A percentile compares a stretch with the other conserved stretches of the same genome.
phyloP scores from a whole-genome alignment of 2,797 vertebrate genomes.

The Chromis chromis region DNA sequence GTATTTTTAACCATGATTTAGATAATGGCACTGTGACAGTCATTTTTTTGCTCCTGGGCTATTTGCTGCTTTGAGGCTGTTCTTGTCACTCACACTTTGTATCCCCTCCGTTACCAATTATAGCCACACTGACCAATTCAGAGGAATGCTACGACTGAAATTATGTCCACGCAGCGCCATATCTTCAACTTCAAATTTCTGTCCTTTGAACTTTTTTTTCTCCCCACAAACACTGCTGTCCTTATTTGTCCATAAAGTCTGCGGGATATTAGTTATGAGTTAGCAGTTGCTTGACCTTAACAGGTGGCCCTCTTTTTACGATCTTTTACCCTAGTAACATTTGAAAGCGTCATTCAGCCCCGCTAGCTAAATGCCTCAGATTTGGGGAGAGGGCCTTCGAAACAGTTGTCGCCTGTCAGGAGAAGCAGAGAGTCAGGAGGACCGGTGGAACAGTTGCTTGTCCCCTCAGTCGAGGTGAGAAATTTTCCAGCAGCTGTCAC shows the following conservation, averaged over 20 bases:
- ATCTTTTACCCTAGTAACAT: constrained; percentile 86
- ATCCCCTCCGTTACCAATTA: constrained; percentile 53
- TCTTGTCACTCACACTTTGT: constrained; percentile 73
- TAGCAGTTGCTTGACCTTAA: constrained; percentile 91
- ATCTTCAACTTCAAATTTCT: constrained; percentile 40
- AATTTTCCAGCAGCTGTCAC: constrained; percentile 89
- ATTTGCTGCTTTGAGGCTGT: constrained; percentile 54
- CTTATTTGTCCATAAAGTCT: constrained; percentile 66
- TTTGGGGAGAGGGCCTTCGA: constrained; percentile 85
- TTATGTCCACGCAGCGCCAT: constrained; percentile 8
- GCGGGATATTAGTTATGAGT: constrained; percentile 80
- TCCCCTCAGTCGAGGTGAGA: constrained; percentile 81
- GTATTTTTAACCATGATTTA: constrained; percentile 72
- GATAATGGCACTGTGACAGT: constrained; percentile 60
- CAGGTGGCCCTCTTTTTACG: constrained; percentile 90
- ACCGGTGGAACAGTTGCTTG: constrained; percentile 89
- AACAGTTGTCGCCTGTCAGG: constrained; percentile 86
- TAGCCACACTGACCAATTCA: constrained; percentile 65
- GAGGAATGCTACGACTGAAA: constrained; percentile 26
- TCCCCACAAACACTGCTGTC: constrained; percentile 26
- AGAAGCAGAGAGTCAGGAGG: constrained; percentile 69
- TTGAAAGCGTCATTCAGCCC: constrained; percentile 89
- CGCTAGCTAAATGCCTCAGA: constrained; percentile 80
- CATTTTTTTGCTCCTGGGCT: constrained; percentile 61
- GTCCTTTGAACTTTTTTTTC: constrained; percentile 26